Evolutionary conservation across 2,888 invertebrate genomes (phyloP).

Genomic region (Aproaerema taeniolella): DNA sequence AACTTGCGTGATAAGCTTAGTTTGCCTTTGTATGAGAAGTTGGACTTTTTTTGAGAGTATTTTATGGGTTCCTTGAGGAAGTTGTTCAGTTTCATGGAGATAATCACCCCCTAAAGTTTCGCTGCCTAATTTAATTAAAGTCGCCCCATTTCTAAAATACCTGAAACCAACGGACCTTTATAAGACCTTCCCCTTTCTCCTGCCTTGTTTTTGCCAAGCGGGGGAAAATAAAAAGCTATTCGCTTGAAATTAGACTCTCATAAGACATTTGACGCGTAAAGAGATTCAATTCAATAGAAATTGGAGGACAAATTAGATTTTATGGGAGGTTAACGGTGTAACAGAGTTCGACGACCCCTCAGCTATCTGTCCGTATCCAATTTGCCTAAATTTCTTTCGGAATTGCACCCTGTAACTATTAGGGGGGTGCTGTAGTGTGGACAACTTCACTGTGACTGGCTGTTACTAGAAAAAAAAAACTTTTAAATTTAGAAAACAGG

Average conservation of each 20-base stretch:
- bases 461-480: no score
- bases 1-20: no score
- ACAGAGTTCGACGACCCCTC: slow-evolving; percentile 1
- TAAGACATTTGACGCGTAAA: slow-evolving; percentile 57
- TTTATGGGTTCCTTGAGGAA: no score
- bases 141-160: no score
- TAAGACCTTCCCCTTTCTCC: neutral
- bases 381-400: slow-evolving; percentile 3
- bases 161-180: no score
- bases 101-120: no score
- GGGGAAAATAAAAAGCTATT: slow-evolving; percentile 43
- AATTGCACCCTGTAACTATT: neutral
- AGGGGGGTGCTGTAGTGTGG: neutral
- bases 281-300: slow-evolving; percentile 57
- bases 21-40: no score
- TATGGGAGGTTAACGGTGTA: slow-evolving; percentile 31
- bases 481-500: no score
- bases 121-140: no score
- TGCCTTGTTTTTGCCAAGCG: neutral
- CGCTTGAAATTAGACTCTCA: slow-evolving; percentile 56
- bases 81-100: no score
- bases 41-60: no score
- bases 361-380: neutral
- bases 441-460: no score
- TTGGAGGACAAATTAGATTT: slow-evolving; percentile 58